phyloP scores from a whole-genome alignment of 2,113 vertebrate species.

The Vicugna pacos region DNA sequence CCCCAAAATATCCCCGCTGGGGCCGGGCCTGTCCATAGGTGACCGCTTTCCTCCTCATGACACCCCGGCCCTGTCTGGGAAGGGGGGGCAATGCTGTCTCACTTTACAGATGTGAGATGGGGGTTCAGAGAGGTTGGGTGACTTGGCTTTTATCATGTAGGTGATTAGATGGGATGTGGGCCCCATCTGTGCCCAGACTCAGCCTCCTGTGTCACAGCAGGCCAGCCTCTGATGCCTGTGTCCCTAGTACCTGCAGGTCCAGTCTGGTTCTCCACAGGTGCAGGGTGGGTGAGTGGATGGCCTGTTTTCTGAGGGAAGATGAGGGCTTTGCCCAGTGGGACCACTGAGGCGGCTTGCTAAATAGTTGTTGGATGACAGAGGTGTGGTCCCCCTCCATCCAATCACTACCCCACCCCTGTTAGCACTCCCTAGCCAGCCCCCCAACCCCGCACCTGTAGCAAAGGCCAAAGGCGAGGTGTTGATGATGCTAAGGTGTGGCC shows the following conservation, averaged over 20 bases:
- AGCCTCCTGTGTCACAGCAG: neutral
- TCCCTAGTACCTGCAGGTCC: neutral
- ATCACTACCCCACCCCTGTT: rapidly evolving
- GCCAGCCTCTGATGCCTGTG: no score
- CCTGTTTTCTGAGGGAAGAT: neutral
- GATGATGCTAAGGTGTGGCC: neutral
- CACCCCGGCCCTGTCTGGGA: neutral
- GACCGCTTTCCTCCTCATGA: neutral
- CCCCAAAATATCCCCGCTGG: neutral
- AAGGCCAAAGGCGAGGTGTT: neutral
- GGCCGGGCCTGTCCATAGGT: neutral
- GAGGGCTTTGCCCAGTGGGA: rapidly evolving
- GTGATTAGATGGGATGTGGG: neutral
- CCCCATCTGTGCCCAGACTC: neutral
- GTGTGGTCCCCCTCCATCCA: rapidly evolving
- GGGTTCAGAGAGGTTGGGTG: neutral
- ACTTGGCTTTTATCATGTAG: neutral
- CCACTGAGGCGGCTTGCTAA: rapidly evolving
- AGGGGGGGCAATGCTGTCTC: rapidly evolving
- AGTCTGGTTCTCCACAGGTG: rapidly evolving
- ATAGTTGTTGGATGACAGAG: neutral
- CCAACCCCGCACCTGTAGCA: neutral
- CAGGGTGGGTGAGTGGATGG: neutral
- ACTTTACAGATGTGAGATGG: neutral
- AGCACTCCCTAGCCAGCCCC: neutral